Percentiles rank a stretch among this genome's conserved stretches.
phyloP scores from a whole-genome alignment of 2,797 vertebrate species.

The Urosaurus nigricauda region DNA sequence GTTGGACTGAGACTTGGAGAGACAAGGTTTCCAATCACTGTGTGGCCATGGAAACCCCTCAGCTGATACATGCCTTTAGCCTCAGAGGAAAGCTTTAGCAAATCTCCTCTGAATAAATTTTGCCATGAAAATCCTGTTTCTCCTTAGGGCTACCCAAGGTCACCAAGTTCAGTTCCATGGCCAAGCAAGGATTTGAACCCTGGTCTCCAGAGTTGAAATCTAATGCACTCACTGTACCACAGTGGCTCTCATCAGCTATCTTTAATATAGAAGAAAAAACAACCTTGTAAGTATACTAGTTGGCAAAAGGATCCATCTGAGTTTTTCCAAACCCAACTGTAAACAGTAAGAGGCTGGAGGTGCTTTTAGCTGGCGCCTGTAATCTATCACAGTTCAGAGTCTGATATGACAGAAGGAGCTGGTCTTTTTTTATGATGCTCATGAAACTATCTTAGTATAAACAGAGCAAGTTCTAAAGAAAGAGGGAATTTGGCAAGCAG shows the following conservation, averaged over 20 bases:
- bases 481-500: constrained; percentile 32
- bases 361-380: constrained; percentile 15
- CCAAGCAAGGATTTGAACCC: too few species aligned
- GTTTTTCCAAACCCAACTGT: background rate
- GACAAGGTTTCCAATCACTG: too few species aligned
- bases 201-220: too few species aligned
- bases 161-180: too few species aligned
- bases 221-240: too few species aligned
- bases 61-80: too few species aligned
- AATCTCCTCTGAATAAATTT: too few species aligned
- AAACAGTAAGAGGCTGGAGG: background rate
- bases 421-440: background rate
- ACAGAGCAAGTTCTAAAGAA: constrained; percentile 34
- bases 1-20: too few species aligned
- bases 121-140: too few species aligned
- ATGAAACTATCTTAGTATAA: background rate
- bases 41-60: too few species aligned
- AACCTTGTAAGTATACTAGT: background rate
- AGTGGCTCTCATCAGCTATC: background rate
- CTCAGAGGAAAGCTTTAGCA: too few species aligned
- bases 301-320: background rate
- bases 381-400: background rate
- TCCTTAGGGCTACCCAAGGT: too few species aligned
- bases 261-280: background rate
- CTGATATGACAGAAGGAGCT: constrained; percentile 9